Conservation (phyloP, 2,113 vertebrate genomes). For the Heloderma charlesbogerti region DNA sequence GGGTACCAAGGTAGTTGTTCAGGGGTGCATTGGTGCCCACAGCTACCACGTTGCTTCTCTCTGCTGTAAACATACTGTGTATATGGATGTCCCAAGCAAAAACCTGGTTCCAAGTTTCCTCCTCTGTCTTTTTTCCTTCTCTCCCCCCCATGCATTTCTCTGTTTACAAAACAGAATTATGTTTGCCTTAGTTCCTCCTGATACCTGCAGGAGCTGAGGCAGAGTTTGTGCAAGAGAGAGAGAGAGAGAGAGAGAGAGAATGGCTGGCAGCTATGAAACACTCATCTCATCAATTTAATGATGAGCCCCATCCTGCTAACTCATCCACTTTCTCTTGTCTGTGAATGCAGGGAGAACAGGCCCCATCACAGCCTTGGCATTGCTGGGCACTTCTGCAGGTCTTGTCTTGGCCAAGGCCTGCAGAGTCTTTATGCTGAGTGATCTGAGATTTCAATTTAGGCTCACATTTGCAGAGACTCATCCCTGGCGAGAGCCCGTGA, state of each 20-base stretch:
- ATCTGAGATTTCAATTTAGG: conserved; percentile 42
- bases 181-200: background rate
- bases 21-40: too few relatives aligned
- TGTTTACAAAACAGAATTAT: background rate
- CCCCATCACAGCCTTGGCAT: background rate
- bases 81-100: background rate
- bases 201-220: background rate
- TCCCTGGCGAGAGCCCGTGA: conserved; percentile 12
- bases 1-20: too few relatives aligned
- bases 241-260: background rate
- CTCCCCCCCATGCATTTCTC: background rate
- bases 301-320: background rate
- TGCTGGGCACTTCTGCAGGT: background rate
- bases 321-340: background rate
- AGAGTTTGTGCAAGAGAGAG: background rate
- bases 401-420: rapidly evolving
- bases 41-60: too few relatives aligned
- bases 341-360: rapidly evolving
- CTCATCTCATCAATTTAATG: background rate
- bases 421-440: conserved; percentile 53
- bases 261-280: background rate
- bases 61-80: background rate
- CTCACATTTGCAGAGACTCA: conserved; percentile 41
- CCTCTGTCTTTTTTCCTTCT: background rate
- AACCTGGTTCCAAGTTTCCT: background rate